Conservation (phyloP, 2,113 vertebrate genomes). For the Corapipo altera region DNA sequence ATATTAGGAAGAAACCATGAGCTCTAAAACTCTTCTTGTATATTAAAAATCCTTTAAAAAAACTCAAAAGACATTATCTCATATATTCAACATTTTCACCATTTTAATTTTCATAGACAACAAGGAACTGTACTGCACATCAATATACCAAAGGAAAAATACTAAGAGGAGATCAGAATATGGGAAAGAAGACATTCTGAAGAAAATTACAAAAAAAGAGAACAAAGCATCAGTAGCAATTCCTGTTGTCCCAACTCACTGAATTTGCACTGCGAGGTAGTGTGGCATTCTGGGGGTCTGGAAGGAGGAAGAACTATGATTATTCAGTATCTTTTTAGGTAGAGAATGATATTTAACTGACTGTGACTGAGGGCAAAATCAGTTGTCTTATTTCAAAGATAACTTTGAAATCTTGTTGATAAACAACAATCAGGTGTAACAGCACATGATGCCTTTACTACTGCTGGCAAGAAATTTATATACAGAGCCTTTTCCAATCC, state of each 20-base stretch:
- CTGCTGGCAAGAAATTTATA: not conserved
- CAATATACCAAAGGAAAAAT: not conserved
- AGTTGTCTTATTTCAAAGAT: not conserved
- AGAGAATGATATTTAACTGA: not conserved
- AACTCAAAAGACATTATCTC: not conserved
- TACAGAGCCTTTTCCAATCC: not conserved
- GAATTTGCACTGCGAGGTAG: not conserved
- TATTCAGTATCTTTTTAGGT: not conserved
- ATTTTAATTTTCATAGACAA: not conserved
- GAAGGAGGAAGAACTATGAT: not conserved
- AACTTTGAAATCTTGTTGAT: conserved; percentile 7
- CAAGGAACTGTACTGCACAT: not conserved
- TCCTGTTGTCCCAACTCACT: not conserved
- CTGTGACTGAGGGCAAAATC: not conserved
- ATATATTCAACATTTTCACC: not conserved
- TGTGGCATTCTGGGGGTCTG: not conserved
- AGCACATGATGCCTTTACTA: not conserved
- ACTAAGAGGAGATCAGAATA: not conserved
- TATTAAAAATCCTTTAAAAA: not conserved
- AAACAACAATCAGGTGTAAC: not conserved
- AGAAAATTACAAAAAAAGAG: not conserved
- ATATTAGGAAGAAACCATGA: accelerated
- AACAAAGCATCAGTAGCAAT: not conserved
- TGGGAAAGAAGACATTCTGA: not conserved
- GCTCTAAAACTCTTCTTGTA: not conserved